Evolutionary conservation across 1,140 invertebrate species (phyloP), one percentile per base, ranked within the genome.

Genomic region (Drosophila elegans): DNA sequence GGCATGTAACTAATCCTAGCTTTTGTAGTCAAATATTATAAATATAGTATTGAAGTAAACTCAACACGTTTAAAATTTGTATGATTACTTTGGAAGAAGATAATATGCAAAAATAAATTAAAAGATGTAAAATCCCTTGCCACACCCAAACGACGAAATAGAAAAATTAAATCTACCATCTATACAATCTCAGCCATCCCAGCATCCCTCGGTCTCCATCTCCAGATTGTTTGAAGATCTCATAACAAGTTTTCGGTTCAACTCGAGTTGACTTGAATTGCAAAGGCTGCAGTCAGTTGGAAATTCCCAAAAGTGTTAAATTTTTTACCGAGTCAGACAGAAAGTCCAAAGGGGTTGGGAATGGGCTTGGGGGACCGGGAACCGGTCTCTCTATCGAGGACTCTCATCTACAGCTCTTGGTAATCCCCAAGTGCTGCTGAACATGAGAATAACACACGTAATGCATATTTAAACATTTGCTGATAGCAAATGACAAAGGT

Each of bases 391-490:
- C 68, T 55, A 53, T 60, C 78, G 51, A 74, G 57, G 60, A 48
- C 49, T 82, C 10, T 13, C 48, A 68, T 66, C 67, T 55, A 66
- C 56, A 69, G 64, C 69, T 71, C 68, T 48, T 25, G 82, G 76
- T 89, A 88, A 88, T 88, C 84, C 83, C 84, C 80, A 89, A 89
- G 84, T 88, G 84, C 83, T 88, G 84, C 74, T 80, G 80, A 89
- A 89, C 84, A 89, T 71, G 85, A 72, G 80, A 77, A 90, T 89
- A 89, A 88, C 84, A 89, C 84, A 89, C 84, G 85, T 89, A 89
- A 89, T 89, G 80, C 84, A 90, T 89, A 89, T 89, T 89, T 89
- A 90, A 89, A 89, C 80, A 89, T 89, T 89, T 89, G 85, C 84
- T 90, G 84, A 90, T 89, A 84, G 85, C 80, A 90, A 89, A 84